Evolutionary conservation across 2,888 invertebrate species (phyloP).

Genomic region (Limnephilus auricula): DNA sequence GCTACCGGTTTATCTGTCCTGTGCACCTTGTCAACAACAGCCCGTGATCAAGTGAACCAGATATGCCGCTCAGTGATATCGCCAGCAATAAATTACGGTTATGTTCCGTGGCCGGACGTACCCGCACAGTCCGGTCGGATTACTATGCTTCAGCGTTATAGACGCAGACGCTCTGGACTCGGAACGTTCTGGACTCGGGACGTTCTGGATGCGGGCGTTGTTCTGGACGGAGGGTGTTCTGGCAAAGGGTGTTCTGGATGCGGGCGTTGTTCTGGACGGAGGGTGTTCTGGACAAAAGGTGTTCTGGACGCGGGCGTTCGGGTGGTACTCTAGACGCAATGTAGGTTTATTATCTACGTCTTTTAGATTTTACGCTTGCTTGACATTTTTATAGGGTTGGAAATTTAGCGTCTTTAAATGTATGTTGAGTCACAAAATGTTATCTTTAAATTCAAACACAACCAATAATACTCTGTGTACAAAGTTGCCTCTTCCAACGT

Average conservation of each 20-base stretch:
- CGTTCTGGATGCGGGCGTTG: too few relatives aligned
- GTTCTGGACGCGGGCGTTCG: too few relatives aligned
- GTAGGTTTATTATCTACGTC: background rate
- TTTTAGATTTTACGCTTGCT: background rate
- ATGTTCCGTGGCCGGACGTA: constrained; percentile 44
- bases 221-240: too few relatives aligned
- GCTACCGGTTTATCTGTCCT: background rate
- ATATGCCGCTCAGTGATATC: constrained; percentile 38
- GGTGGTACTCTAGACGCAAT: background rate
- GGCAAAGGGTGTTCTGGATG: too few relatives aligned
- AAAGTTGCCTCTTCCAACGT: too few relatives aligned
- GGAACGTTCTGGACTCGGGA: background rate
- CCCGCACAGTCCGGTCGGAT: constrained; percentile 36
- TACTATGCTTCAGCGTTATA: too few relatives aligned
- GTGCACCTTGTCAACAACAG: background rate
- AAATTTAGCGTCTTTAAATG: background rate
- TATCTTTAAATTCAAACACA: background rate
- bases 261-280: background rate
- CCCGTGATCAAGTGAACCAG: constrained; percentile 42
- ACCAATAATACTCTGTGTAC: background rate
- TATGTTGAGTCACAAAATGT: background rate
- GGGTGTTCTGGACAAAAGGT: background rate
- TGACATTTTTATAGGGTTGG: background rate
- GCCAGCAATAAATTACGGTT: constrained; percentile 48
- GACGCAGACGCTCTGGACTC: background rate